Conservation (phyloP, 1,140 invertebrate species). For the Solen grandis region DNA sequence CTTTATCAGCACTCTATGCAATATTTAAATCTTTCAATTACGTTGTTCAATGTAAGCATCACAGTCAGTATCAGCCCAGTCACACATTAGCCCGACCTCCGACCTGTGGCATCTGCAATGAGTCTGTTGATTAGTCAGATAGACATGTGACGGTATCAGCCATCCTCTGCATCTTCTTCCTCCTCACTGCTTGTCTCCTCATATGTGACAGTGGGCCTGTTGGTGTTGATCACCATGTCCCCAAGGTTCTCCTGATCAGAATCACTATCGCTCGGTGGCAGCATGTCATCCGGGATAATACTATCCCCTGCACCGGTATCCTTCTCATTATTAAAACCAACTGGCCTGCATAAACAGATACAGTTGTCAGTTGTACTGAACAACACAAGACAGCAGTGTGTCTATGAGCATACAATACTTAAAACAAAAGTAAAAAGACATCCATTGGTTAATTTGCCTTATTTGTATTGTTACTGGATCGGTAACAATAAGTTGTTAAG, state of each 20-base stretch:
- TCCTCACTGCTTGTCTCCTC: conserved; percentile 52
- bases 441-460: background rate
- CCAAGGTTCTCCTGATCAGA: conserved; percentile 59
- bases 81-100: too few species aligned
- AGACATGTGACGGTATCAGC: too few species aligned
- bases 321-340: conserved; percentile 58
- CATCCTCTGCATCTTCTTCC: conserved; percentile 52
- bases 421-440: background rate
- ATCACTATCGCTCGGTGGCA: conserved; percentile 72
- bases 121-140: too few species aligned
- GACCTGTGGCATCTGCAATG: too few species aligned
- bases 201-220: conserved; percentile 61
- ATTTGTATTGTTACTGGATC: too few species aligned
- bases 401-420: background rate
- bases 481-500: too few species aligned
- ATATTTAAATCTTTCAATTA: too few species aligned
- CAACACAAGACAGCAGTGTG: background rate
- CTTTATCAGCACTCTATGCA: too few species aligned
- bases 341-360: conserved; percentile 63
- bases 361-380: background rate
- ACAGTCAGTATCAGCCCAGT: too few species aligned
- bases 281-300: conserved; percentile 71
- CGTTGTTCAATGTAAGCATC: too few species aligned
- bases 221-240: conserved; percentile 64
- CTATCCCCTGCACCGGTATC: conserved; percentile 40